Evolutionary conservation across 2,797 vertebrate species (phyloP).

Genomic region (Pogoniulus pusillus): DNA sequence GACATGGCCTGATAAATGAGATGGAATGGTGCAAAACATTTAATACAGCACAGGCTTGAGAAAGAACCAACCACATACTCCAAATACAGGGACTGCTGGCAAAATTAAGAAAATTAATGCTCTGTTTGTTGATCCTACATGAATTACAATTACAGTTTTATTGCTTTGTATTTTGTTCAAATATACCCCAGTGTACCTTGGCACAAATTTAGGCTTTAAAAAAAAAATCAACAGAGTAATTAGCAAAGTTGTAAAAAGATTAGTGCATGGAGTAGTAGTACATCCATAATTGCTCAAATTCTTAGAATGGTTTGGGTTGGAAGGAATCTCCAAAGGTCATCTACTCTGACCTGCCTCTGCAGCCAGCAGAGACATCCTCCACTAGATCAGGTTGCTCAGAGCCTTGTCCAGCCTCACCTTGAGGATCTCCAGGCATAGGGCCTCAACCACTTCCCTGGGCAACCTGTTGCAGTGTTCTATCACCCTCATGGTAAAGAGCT

Average conservation of each 20-base stretch:
- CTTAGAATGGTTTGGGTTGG: neutral
- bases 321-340: too few species aligned
- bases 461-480: too few species aligned
- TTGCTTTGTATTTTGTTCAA: constrained; percentile 24
- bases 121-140: constrained; percentile 2
- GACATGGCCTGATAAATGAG: rapidly evolving
- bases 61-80: neutral
- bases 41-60: neutral
- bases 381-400: too few species aligned
- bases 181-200: neutral
- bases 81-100: neutral
- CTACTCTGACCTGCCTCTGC: too few species aligned
- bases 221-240: neutral
- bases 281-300: neutral
- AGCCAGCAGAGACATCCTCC: too few species aligned
- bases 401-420: too few species aligned
- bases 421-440: too few species aligned
- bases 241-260: constrained; percentile 1
- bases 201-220: neutral
- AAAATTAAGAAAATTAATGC: constrained; percentile 1
- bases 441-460: too few species aligned
- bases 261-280: neutral
- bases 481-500: too few species aligned
- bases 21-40: neutral
- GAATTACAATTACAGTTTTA: constrained; percentile 10